Percentiles rank a stretch among this genome's conserved stretches.
These are phyloP conservation scores for Germaria angustata DNA, from an alignment of 2,888 invertebrate genomes.

Conservation along the genomic window DNA sequence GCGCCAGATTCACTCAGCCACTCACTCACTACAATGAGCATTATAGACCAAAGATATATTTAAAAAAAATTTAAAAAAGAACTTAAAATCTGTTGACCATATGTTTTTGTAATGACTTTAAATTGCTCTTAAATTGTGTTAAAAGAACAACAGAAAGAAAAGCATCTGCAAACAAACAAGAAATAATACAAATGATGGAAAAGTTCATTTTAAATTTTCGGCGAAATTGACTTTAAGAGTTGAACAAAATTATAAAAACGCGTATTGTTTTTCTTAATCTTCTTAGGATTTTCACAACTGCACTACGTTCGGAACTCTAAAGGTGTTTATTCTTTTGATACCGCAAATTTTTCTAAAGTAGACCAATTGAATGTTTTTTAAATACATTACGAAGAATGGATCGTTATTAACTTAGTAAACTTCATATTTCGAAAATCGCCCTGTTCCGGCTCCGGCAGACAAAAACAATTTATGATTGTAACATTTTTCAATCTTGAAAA, in stretches of 20 bases:
- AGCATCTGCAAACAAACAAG: not conserved
- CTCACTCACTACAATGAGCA: constrained; percentile 8
- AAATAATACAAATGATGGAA: not conserved
- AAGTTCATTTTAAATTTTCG: constrained; percentile 44
- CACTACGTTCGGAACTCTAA: not conserved
- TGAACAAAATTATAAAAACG: constrained; percentile 34
- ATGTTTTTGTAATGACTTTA: constrained; percentile 60
- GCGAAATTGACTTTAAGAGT: constrained; percentile 46
- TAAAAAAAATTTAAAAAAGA: constrained; percentile 1
- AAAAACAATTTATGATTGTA: too few species aligned
- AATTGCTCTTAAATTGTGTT: constrained; percentile 61
- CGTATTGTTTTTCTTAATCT: constrained; percentile 30
- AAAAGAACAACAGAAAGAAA: constrained; percentile 41
- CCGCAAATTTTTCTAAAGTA: too few species aligned
- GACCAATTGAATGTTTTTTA: too few species aligned
- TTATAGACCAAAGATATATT: constrained; percentile 12
- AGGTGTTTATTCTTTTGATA: not conserved
- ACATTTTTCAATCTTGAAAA: too few species aligned
- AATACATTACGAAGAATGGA: too few species aligned
- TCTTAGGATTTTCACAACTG: not conserved
- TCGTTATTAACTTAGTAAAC: too few species aligned
- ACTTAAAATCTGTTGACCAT: constrained; percentile 66
- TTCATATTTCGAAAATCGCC: too few species aligned
- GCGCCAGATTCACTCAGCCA: constrained; percentile 33
- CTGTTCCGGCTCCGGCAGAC: too few species aligned